These are phyloP conservation scores for Remorina albescens DNA, from an alignment of 2,797 vertebrate genomes.

Conservation along the genomic window DNA sequence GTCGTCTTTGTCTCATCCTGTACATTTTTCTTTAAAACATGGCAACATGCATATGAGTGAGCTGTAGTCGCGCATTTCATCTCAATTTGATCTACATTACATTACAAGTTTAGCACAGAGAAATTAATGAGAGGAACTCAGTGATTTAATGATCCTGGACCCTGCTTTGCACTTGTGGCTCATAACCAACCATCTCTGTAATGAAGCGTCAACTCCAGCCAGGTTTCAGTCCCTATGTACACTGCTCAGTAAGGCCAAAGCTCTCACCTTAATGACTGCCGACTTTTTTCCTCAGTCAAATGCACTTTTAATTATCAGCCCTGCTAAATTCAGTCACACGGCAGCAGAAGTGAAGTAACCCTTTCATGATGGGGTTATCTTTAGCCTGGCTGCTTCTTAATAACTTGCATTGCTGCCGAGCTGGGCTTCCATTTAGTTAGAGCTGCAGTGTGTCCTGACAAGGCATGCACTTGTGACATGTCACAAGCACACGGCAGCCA, in stretches of 20 bases:
- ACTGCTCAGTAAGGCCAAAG: constrained; percentile 55
- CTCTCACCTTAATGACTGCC: constrained; percentile 77
- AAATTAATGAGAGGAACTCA: constrained; percentile 52
- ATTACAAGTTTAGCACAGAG: constrained; percentile 37
- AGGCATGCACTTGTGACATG: constrained; percentile 16
- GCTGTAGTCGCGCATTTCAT: not conserved
- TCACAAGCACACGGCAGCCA: constrained; percentile 17
- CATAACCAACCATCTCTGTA: constrained; percentile 41
- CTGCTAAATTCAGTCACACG: constrained; percentile 49
- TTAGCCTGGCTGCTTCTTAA: constrained; percentile 15
- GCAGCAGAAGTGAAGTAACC: constrained; percentile 37
- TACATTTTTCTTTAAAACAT: not conserved
- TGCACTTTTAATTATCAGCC: constrained; percentile 81
- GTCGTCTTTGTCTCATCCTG: not conserved
- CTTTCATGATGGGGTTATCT: constrained; percentile 15
- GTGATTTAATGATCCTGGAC: constrained; percentile 58
- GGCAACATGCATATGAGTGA: not conserved
- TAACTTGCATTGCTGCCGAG: constrained; percentile 18
- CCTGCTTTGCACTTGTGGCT: constrained; percentile 35
- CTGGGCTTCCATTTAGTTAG: constrained; percentile 15
- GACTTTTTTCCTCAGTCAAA: constrained; percentile 66
- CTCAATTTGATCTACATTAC: constrained; percentile 34
- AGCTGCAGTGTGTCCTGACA: constrained; percentile 9
- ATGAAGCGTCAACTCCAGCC: constrained; percentile 28
- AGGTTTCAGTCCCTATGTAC: constrained; percentile 28